Evolutionary conservation across 2,797 vertebrate genomes (phyloP), one percentile per base, ranked within the genome.

Genomic region (Microcaecilia unicolor): DNA sequence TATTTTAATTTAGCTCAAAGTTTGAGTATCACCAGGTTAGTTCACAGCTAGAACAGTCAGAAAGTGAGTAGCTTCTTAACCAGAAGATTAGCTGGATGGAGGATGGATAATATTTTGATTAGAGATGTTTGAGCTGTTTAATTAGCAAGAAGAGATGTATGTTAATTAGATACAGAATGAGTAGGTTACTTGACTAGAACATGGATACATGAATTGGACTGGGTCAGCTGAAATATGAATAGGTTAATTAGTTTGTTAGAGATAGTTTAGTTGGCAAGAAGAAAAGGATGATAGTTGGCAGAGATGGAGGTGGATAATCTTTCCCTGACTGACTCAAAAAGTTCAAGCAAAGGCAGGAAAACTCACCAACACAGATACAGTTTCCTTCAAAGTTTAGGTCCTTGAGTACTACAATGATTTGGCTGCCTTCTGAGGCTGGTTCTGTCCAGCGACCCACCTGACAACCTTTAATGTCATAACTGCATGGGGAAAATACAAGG

Each of bases 401-500:
- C 66, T 95, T 95, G n/a, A 93, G 76, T 41, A 93, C 86, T 28
- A 88, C 59, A 10, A 91, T 70, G n/a, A 87, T 49, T 10, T 76
- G 72, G 55, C 76, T 86, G 10, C 74, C 78, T 18, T 88, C 81
- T 0, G 85, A 74, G 2, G 58, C 51, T 0, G 87, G 86, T 1
- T 88, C 80, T 2, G 86, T 88, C 89, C 89, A 91, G 1, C 91
- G 82, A 38, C 81, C 87, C 41, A 92, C 67, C 41, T 86, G 64
- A 10, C 91, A 95, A 39, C 90, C 91, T 36, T 95, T 93, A 32
- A 95, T 88, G 54, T 95, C 91, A 6, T 89, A 95, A 62, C 91
- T 95, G 46, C 4, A 8, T 7, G 7, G 6, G 3, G 4, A 10
- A 3, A n/a, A 15, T 15, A 32, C 10, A 12, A 11, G 7, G 15